phyloP scores from a whole-genome alignment of 2,113 vertebrate genomes.

The Odontophorus gujanensis region DNA sequence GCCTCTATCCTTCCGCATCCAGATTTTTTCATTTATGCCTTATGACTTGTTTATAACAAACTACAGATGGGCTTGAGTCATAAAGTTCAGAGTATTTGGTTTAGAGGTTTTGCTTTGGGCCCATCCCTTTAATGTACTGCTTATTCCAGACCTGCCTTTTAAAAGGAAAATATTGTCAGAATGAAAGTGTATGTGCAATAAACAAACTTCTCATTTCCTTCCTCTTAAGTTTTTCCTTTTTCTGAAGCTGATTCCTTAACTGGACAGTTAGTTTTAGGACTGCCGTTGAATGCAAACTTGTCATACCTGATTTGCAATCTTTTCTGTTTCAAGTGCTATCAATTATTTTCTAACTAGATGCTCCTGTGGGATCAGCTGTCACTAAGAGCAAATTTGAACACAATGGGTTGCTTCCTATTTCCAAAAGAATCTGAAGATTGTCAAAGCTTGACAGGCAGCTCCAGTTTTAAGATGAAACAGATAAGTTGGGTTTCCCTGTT shows the following conservation, averaged over 20 bases:
- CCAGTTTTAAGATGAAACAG: conserved; percentile 65
- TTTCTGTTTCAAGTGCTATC: conserved; percentile 49
- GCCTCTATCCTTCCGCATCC: conserved; percentile 58
- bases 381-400: conserved; percentile 66
- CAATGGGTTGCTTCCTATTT: conserved; percentile 76
- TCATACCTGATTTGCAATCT: conserved; percentile 37
- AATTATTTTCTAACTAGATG: conserved; percentile 62
- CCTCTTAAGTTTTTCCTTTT: conserved; percentile 17
- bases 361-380: conserved; percentile 70
- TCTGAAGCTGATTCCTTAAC: conserved; percentile 56
- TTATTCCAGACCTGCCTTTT: conserved; percentile 56
- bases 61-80: conserved; percentile 71
- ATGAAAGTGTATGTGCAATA: conserved; percentile 61
- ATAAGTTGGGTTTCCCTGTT: conserved; percentile 69
- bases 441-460: conserved; percentile 59
- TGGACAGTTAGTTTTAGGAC: conserved; percentile 51
- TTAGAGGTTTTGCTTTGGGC: conserved; percentile 60
- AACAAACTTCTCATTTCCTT: conserved; percentile 68
- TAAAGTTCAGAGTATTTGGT: conserved; percentile 55
- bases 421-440: conserved; percentile 66
- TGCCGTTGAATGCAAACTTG: conserved; percentile 31
- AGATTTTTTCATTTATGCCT: conserved; percentile 76
- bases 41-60: conserved; percentile 73
- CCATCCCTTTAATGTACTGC: conserved; percentile 65
- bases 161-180: conserved; percentile 64